phyloP scores from a whole-genome alignment of 2,797 vertebrate genomes.

The Nasua narica region DNA sequence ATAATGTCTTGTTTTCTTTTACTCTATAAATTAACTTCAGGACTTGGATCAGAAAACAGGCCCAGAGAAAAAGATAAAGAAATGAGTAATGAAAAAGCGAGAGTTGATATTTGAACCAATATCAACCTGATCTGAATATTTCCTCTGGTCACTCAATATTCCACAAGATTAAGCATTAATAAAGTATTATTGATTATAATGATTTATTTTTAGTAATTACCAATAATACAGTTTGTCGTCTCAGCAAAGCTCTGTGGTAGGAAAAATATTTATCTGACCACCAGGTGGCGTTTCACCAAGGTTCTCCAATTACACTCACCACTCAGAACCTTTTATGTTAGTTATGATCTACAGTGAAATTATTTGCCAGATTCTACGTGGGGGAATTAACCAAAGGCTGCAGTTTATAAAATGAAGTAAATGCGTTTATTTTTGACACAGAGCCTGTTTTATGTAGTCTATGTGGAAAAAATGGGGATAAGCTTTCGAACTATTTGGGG shows the following conservation, averaged over 20 bases:
- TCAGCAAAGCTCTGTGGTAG: neutral
- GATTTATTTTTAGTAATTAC: neutral
- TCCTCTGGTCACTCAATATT: neutral
- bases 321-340: neutral
- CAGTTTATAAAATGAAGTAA: neutral
- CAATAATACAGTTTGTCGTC: neutral
- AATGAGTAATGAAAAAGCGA: neutral
- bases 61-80: neutral
- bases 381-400: neutral
- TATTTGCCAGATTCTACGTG: neutral
- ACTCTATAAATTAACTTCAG: neutral
- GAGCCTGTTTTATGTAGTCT: neutral
- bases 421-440: neutral
- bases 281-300: constrained; percentile 54
- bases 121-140: neutral
- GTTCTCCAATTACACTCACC: neutral
- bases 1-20: neutral
- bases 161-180: neutral
- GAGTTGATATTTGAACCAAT: neutral
- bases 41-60: neutral
- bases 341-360: neutral
- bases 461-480: neutral
- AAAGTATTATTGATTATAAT: neutral
- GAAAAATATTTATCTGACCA: constrained; percentile 45
- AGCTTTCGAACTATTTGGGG: neutral